Evolutionary conservation across 2,888 invertebrate species (phyloP).

Genomic region (Drosophila quinaria): DNA sequence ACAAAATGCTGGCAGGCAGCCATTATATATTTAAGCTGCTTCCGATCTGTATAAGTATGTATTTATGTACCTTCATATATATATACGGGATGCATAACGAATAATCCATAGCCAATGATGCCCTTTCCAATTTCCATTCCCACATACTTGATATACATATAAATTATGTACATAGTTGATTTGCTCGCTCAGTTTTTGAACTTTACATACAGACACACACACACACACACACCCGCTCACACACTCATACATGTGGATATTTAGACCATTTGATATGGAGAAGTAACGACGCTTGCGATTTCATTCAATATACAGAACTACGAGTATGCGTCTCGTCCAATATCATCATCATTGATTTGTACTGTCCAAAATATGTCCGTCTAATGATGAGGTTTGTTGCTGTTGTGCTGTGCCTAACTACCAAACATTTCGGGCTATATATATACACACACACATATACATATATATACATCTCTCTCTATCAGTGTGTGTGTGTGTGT

Average conservation of each 20-base stretch:
- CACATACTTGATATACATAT: conserved; percentile 53
- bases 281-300: conserved; percentile 69
- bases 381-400: conserved; percentile 68
- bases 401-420: conserved; percentile 75
- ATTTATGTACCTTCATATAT: neutral
- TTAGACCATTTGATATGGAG: conserved; percentile 48
- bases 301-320: conserved; percentile 65
- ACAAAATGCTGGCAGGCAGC: conserved; percentile 77
- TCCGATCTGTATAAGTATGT: conserved; percentile 54
- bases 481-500: conserved; percentile 46
- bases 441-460: conserved; percentile 33
- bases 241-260: conserved; percentile 21
- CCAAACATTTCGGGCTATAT: conserved; percentile 72
- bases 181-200: conserved; percentile 63
- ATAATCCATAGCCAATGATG: conserved; percentile 10
- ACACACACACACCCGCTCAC: conserved; percentile 28
- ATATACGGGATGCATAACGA: conserved; percentile 15
- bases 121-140: conserved; percentile 20
- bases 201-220: conserved; percentile 34
- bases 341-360: conserved; percentile 73
- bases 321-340: conserved; percentile 32
- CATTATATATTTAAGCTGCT: conserved; percentile 75
- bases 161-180: conserved; percentile 82
- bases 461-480: conserved; percentile 28
- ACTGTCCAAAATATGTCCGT: conserved; percentile 72